Percentiles rank a stretch among this genome's conserved stretches.
These are phyloP conservation scores for Merodon equestris DNA, from an alignment of 2,888 invertebrate species.

Conservation along the genomic window DNA sequence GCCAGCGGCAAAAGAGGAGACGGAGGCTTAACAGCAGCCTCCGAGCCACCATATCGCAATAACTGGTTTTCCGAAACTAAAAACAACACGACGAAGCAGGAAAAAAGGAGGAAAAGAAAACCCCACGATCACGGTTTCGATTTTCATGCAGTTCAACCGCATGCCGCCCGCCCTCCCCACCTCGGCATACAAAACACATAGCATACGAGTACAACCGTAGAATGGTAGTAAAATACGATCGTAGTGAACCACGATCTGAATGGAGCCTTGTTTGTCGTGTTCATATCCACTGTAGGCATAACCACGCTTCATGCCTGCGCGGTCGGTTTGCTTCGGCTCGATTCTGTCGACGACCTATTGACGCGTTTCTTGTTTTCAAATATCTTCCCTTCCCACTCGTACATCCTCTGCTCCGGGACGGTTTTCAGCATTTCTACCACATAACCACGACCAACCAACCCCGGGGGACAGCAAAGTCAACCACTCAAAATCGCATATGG, in stretches of 20 bases:
- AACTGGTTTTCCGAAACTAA: constrained; percentile 51
- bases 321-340: not conserved
- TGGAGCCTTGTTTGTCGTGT: constrained; percentile 21
- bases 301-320: constrained; percentile 9
- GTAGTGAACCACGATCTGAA: constrained; percentile 23
- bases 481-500: too few species aligned
- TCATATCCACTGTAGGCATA: constrained; percentile 13
- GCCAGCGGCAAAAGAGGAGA: constrained; percentile 15
- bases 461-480: too few species aligned
- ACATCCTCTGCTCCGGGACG: too few species aligned
- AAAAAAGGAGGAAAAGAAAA: constrained; percentile 23
- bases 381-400: too few species aligned
- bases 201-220: constrained; percentile 6
- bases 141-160: constrained; percentile 38
- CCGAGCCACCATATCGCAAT: constrained; percentile 34
- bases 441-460: too few species aligned
- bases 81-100: not conserved
- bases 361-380: constrained; percentile 29
- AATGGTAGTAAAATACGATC: constrained; percentile 45
- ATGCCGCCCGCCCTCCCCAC: not conserved
- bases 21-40: constrained; percentile 5
- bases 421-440: too few species aligned
- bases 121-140: constrained; percentile 53
- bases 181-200: too few species aligned
- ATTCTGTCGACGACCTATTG: constrained; percentile 27